Conservation (phyloP, 2,797 vertebrate species). For the Sebastes minor region DNA sequence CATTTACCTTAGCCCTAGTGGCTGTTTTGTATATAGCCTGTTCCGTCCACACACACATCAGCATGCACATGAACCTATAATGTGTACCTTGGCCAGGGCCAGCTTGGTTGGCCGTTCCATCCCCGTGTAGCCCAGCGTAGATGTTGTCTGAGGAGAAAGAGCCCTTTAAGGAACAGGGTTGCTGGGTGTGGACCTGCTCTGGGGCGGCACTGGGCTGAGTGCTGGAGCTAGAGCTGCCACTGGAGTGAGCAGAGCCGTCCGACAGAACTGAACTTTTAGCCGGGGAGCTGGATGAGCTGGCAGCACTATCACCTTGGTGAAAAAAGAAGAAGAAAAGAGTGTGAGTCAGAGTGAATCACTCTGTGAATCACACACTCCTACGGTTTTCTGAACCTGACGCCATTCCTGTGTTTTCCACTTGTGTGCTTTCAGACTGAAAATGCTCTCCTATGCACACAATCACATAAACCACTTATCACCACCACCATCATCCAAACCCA, state of each 20-base stretch:
- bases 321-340: not conserved
- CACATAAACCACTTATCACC: slow-evolving; percentile 2
- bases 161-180: slow-evolving; percentile 96
- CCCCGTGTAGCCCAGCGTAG: slow-evolving; percentile 88
- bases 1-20: not conserved
- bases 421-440: slow-evolving; percentile 22
- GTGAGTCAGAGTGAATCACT: slow-evolving; percentile 46
- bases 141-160: slow-evolving; percentile 97
- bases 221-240: slow-evolving; percentile 73
- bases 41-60: not conserved
- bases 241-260: slow-evolving; percentile 76
- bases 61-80: not conserved
- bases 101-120: slow-evolving; percentile 80
- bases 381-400: slow-evolving; percentile 13
- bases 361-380: slow-evolving; percentile 37
- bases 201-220: slow-evolving; percentile 67
- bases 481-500: slow-evolving; percentile 9
- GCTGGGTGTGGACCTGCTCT: slow-evolving; percentile 94
- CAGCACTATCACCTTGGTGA: slow-evolving; percentile 73
- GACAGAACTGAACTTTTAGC: slow-evolving; percentile 84
- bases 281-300: slow-evolving; percentile 81
- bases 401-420: slow-evolving; percentile 24
- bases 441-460: not conserved
- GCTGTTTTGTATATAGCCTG: not conserved
- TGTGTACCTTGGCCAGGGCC: slow-evolving; percentile 90